A percentile compares a stretch with the other conserved stretches of the same genome.
Evolutionary conservation across 2,888 invertebrate genomes (phyloP).

Genomic region (Achlya flavicornis): DNA sequence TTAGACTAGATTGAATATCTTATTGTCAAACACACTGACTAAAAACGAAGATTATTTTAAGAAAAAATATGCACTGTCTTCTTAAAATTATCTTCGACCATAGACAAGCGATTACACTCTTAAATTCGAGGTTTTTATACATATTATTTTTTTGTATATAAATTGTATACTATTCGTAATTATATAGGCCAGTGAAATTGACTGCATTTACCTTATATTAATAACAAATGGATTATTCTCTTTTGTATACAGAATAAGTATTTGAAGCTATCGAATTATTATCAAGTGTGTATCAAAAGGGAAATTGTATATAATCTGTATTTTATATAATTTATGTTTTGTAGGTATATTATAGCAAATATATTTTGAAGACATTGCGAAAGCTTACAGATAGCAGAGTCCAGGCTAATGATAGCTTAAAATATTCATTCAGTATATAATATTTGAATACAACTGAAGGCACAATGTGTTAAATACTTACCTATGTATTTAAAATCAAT

Average conservation of each 20-base stretch:
- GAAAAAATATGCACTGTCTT: not conserved
- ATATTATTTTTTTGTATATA: slow-evolving; percentile 62
- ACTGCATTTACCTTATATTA: slow-evolving; percentile 69
- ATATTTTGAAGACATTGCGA: not conserved
- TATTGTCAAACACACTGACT: slow-evolving; percentile 74
- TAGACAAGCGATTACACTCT: slow-evolving; percentile 57
- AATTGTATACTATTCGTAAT: slow-evolving; percentile 55
- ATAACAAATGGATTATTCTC: slow-evolving; percentile 51
- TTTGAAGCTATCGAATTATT: slow-evolving; percentile 2
- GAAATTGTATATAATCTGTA: not conserved
- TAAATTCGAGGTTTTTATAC: slow-evolving; percentile 75
- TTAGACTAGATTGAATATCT: slow-evolving; percentile 76
- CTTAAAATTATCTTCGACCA: slow-evolving; percentile 22
- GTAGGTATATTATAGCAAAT: not conserved
- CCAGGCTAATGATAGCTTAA: not conserved
- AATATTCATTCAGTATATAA: slow-evolving; percentile 36
- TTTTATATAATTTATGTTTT: too few species aligned
- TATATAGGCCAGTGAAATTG: slow-evolving; percentile 78
- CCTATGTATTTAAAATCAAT: slow-evolving; percentile 53
- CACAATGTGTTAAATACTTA: slow-evolving; percentile 69
- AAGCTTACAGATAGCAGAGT: not conserved
- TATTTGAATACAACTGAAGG: slow-evolving; percentile 77
- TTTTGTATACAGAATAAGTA: slow-evolving; percentile 1
- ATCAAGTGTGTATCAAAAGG: not conserved
- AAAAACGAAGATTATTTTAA: not conserved